Evolutionary conservation across 2,888 invertebrate species (phyloP).

Genomic region (Notocelia uddmanniana): DNA sequence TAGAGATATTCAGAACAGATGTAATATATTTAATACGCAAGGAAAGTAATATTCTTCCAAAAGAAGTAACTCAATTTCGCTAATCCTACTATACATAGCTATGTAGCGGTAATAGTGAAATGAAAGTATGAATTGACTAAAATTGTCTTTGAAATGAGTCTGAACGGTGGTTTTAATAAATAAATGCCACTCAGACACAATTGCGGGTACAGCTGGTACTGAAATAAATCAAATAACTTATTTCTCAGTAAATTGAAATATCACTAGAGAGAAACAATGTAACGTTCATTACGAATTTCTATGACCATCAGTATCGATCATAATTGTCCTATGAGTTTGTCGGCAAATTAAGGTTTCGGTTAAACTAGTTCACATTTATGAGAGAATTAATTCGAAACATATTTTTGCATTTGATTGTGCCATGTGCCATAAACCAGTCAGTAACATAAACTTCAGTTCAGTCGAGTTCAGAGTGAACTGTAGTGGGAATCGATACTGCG

Average conservation of each 20-base stretch:
- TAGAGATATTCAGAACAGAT: no score
- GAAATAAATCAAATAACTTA: not conserved
- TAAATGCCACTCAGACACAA: not conserved
- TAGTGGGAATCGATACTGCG: constrained; percentile 36
- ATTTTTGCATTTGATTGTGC: not conserved
- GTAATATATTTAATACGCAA: no score
- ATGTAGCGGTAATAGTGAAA: not conserved
- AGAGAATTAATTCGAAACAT: no score
- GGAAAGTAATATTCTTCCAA: no score
- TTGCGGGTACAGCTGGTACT: not conserved
- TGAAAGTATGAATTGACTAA: not conserved
- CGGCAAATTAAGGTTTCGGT: no score
- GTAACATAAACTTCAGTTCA: constrained; percentile 1
- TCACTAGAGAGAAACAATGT: not conserved
- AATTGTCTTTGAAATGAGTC: not conserved
- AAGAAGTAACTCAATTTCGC: no score
- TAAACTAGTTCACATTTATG: no score
- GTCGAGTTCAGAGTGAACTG: constrained; percentile 10
- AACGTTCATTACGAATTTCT: no score
- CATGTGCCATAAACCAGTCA: not conserved
- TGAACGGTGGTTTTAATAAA: not conserved
- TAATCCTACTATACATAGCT: not conserved
- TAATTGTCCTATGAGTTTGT: no score
- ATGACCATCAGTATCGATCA: no score
- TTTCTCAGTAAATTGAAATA: not conserved